phyloP scores from a whole-genome alignment of 2,797 vertebrate species.

The Craterocephalus amniculus region DNA sequence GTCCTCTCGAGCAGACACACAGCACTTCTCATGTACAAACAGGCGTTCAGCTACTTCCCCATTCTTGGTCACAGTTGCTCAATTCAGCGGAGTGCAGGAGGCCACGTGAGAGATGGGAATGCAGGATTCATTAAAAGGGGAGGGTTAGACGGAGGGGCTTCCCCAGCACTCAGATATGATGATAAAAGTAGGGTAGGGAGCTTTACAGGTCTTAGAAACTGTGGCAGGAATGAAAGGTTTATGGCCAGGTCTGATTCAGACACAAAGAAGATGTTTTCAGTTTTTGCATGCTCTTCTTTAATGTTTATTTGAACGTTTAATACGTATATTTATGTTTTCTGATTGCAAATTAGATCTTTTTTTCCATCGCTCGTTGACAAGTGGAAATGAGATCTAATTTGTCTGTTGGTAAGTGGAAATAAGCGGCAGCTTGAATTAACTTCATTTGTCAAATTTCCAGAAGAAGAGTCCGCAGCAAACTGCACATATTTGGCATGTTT shows the following conservation, averaged over 20 bases:
- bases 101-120: constrained; percentile 79
- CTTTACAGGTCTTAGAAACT: constrained; percentile 47
- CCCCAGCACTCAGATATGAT: constrained; percentile 60
- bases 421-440: background rate
- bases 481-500: constrained; percentile 1
- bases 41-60: constrained; percentile 78
- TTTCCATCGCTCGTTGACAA: background rate
- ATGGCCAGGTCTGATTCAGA: background rate
- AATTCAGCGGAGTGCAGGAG: constrained; percentile 66
- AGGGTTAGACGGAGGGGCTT: constrained; percentile 50
- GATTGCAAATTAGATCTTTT: background rate
- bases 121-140: constrained; percentile 69
- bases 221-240: constrained; percentile 4
- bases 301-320: background rate
- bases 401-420: background rate
- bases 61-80: constrained; percentile 80
- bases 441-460: background rate
- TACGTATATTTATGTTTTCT: background rate
- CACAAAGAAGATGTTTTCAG: background rate
- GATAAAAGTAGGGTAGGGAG: constrained; percentile 55
- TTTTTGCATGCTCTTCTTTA: background rate
- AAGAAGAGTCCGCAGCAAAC: background rate
- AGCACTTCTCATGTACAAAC: constrained; percentile 73
- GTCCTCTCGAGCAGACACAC: constrained; percentile 43
- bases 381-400: background rate